Conservation (phyloP, 2,113 vertebrate genomes). For the Brachyistius frenatus region DNA sequence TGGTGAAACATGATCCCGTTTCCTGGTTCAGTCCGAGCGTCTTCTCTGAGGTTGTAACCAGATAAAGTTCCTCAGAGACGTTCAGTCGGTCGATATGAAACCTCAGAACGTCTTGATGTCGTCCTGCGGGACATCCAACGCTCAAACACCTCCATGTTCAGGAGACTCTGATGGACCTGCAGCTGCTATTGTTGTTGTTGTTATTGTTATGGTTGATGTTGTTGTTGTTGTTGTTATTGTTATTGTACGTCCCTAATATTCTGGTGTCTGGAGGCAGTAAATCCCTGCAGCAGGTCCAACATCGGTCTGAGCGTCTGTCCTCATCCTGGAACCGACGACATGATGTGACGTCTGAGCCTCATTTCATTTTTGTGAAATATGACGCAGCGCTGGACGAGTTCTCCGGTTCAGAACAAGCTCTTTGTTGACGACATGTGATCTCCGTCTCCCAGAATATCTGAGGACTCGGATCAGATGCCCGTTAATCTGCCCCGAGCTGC, state of each 20-base stretch:
- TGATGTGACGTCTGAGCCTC: no score
- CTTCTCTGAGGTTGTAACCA: conserved; percentile 13
- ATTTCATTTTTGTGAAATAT: conserved; percentile 79
- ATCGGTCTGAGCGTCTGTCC: not conserved
- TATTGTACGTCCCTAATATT: no score
- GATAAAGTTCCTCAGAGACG: conserved; percentile 17
- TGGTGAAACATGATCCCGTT: no score
- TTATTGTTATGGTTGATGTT: no score
- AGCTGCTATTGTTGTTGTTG: no score
- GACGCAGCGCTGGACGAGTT: conserved; percentile 62
- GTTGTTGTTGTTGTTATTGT: no score
- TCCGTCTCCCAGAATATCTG: conserved; percentile 70
- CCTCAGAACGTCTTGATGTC: not conserved
- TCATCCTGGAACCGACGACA: no score
- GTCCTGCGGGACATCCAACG: no score
- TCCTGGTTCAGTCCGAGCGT: no score
- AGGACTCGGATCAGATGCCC: conserved; percentile 67
- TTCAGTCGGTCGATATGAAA: conserved; percentile 20
- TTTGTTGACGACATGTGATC: conserved; percentile 81
- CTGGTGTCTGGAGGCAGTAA: no score
- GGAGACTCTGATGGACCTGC: no score
- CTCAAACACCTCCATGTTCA: no score
- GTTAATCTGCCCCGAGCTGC: conserved; percentile 43
- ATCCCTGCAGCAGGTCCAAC: not conserved
- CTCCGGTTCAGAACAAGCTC: conserved; percentile 77